A percentile compares a stretch with the other conserved stretches of the same genome.
Evolutionary conservation across 2,797 vertebrate genomes (phyloP).

Genomic region (Pteronotus mesoamericanus): DNA sequence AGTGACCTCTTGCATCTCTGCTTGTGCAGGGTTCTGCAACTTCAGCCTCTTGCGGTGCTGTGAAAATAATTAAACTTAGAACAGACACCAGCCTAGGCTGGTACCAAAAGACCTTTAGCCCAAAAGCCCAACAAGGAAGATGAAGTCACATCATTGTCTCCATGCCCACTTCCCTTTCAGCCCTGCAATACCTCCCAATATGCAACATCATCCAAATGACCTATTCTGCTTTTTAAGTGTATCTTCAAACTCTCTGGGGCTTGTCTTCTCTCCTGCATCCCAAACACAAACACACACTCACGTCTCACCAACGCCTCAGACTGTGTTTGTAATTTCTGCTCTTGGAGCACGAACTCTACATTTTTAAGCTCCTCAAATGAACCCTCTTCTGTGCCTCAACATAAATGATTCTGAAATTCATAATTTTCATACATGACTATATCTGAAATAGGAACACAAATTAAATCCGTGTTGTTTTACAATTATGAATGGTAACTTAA

Average conservation of each 20-base stretch:
- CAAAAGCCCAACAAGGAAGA: neutral
- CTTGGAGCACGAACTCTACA: neutral
- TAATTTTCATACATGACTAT: neutral
- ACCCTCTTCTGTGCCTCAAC: neutral
- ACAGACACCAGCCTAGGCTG: neutral
- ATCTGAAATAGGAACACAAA: constrained; percentile 15
- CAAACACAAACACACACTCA: no score
- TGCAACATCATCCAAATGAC: neutral
- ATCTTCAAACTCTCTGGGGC: neutral
- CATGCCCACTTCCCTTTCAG: neutral
- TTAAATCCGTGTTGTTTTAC: constrained; percentile 3
- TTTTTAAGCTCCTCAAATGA: neutral
- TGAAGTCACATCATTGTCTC: neutral
- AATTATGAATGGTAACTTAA: neutral
- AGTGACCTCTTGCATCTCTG: neutral
- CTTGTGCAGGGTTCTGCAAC: neutral
- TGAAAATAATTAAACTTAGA: neutral
- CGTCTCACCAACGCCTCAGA: neutral
- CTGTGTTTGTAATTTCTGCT: neutral
- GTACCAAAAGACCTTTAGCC: neutral
- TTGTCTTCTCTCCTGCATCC: neutral
- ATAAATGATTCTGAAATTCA: neutral
- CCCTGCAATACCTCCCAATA: neutral
- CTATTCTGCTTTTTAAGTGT: neutral
- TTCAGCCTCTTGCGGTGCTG: neutral